Evolutionary conservation across 23 tunicate genomes (phyloP).

Genomic region (Styela plicata): DNA sequence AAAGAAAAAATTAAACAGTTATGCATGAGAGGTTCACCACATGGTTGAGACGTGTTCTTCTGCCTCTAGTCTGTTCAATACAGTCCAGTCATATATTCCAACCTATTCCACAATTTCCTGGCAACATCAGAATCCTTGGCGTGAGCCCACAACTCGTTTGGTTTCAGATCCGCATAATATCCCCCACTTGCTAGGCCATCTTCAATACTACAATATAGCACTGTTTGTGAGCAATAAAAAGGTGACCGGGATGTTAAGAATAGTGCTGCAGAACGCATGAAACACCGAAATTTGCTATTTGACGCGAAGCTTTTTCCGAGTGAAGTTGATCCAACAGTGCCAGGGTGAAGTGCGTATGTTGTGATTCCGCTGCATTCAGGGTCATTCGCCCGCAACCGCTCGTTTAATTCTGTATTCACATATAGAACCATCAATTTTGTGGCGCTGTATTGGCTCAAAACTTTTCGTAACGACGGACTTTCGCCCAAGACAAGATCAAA

Average conservation of each 20-base stretch:
- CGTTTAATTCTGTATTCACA: not conserved
- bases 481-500: not conserved
- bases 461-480: not conserved
- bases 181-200: conserved; percentile 5
- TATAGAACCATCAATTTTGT: conserved; percentile 24
- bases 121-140: not conserved
- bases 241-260: not conserved
- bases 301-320: not conserved
- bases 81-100: not conserved
- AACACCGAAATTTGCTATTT: not conserved
- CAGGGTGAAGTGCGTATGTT: conserved; percentile 29
- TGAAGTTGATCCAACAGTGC: not conserved
- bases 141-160: not conserved
- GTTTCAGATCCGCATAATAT: not conserved
- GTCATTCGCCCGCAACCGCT: not conserved
- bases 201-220: conserved; percentile 5
- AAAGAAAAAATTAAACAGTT: too few species aligned
- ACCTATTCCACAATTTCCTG: not conserved
- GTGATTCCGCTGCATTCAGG: conserved; percentile 1
- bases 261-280: not conserved
- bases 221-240: conserved; percentile 13
- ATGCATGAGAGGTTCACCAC: too few species aligned
- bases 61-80: too few species aligned
- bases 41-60: too few species aligned
- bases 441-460: conserved; percentile 11